Conservation (phyloP, 2,797 vertebrate genomes). For the Knipowitschia caucasica region DNA sequence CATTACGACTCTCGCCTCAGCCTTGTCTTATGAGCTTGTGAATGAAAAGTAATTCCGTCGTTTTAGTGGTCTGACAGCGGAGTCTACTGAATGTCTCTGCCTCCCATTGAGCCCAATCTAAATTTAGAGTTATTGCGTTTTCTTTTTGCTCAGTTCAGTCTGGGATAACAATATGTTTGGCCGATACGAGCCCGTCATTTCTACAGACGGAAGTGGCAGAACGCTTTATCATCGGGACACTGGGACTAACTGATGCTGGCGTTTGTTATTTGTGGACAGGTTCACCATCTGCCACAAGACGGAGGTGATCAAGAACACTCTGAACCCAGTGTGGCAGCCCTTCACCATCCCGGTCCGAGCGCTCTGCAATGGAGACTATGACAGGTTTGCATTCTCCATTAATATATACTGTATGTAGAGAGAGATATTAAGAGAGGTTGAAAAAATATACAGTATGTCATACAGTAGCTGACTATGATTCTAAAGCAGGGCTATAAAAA, state of each 20-base stretch:
- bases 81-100: neutral
- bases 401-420: neutral
- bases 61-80: neutral
- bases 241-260: neutral
- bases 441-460: neutral
- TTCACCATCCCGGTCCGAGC: constrained; percentile 90
- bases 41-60: neutral
- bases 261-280: constrained; percentile 50
- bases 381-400: constrained; percentile 76
- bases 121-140: constrained; percentile 2
- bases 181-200: constrained; percentile 23
- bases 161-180: constrained; percentile 9
- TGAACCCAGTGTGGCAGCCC: constrained; percentile 93
- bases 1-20: neutral
- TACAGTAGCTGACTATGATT: too few species aligned
- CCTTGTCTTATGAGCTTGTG: neutral
- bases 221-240: constrained; percentile 1
- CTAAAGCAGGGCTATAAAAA: too few species aligned
- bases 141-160: constrained; percentile 15
- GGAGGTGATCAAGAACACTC: constrained; percentile 89
- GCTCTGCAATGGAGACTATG: constrained; percentile 90
- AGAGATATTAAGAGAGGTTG: neutral
- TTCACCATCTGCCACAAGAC: constrained; percentile 95
- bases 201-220: neutral
- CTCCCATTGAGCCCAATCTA: constrained; percentile 1